Conservation (phyloP, 2,113 vertebrate species). For the Phycodurus eques region DNA sequence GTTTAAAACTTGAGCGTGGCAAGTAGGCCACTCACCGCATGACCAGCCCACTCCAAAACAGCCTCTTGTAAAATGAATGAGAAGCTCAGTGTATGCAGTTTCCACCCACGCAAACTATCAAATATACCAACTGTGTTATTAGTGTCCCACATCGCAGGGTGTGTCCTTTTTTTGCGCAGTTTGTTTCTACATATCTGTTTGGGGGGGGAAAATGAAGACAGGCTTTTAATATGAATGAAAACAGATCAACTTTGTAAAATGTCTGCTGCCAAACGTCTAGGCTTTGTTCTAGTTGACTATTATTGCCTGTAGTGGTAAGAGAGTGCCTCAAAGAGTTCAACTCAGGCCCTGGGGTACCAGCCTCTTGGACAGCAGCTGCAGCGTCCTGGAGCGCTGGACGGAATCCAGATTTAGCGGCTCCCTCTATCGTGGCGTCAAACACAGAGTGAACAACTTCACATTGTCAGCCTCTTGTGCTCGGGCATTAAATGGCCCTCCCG, state of each 20-base stretch:
- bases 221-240: slow-evolving; percentile 13
- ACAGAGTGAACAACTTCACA: slow-evolving; percentile 36
- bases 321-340: slow-evolving; percentile 14
- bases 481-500: slow-evolving; percentile 28
- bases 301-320: slow-evolving; percentile 1
- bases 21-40: slow-evolving; percentile 13
- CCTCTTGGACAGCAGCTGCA: slow-evolving; percentile 25
- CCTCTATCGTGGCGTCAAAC: slow-evolving; percentile 27
- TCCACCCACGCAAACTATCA: slow-evolving; percentile 44
- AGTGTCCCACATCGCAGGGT: slow-evolving; percentile 46
- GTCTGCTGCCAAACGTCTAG: background rate
- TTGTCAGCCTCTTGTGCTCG: slow-evolving; percentile 29
- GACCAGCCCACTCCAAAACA: slow-evolving; percentile 42
- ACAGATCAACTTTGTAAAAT: background rate
- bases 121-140: slow-evolving; percentile 52
- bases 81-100: slow-evolving; percentile 39
- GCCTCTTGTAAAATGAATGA: slow-evolving; percentile 40
- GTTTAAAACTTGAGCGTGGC: slow-evolving; percentile 17
- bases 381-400: slow-evolving; percentile 21
- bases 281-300: slow-evolving; percentile 1
- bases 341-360: slow-evolving; percentile 8
- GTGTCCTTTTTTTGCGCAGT: slow-evolving; percentile 26
- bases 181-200: slow-evolving; percentile 14
- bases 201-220: slow-evolving; percentile 12
- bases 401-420: slow-evolving; percentile 32